Evolutionary conservation across 2,113 vertebrate species (phyloP).

Genomic region (Dasypus novemcinctus): DNA sequence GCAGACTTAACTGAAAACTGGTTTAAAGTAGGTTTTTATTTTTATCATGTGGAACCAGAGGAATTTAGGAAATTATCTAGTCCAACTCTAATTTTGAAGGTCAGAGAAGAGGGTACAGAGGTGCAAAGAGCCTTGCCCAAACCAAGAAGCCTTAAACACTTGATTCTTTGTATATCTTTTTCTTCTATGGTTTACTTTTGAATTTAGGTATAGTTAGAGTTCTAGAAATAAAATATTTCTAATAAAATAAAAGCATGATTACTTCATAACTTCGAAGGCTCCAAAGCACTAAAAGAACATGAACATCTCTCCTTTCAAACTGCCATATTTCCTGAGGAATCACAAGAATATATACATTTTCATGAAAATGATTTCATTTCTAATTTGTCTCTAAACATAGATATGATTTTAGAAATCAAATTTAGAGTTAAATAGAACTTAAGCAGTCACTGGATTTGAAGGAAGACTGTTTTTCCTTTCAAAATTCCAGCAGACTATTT

Average conservation of each 20-base stretch:
- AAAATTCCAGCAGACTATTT: background rate
- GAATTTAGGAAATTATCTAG: background rate
- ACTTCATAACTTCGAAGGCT: background rate
- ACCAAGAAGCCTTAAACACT: background rate
- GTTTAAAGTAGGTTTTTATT: background rate
- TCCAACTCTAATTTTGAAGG: background rate
- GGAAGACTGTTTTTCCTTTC: background rate
- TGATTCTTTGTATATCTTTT: background rate
- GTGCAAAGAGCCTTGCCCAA: background rate
- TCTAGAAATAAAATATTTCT: conserved; percentile 37
- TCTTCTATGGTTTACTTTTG: background rate
- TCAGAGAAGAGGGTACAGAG: background rate
- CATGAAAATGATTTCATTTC: background rate
- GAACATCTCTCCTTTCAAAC: background rate
- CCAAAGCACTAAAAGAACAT: background rate
- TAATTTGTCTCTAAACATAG: background rate
- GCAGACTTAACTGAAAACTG: background rate
- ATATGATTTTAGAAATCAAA: background rate
- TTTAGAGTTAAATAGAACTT: background rate
- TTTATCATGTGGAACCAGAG: background rate
- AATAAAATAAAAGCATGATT: background rate
- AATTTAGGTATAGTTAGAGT: background rate
- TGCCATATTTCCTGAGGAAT: background rate
- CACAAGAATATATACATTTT: background rate
- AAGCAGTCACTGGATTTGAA: background rate